Evolutionary conservation across 2,113 vertebrate species (phyloP).

Genomic region (Excalfactoria chinensis): DNA sequence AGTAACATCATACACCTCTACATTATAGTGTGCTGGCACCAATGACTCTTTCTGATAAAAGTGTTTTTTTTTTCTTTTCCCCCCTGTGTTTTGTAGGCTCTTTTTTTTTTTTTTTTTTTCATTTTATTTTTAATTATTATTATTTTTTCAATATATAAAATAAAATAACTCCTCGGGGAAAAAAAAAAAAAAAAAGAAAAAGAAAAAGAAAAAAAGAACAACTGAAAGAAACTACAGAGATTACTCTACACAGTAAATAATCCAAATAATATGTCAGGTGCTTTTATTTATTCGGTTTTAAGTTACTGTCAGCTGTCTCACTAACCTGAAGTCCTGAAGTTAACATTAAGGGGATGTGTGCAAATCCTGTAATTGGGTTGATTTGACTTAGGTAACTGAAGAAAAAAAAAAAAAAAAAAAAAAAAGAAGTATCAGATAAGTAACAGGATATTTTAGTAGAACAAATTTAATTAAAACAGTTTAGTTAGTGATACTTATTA

Average conservation of each 20-base stretch:
- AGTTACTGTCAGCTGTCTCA: not conserved
- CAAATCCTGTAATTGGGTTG: not conserved
- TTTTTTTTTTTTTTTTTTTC: not conserved
- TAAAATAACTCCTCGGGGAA: too few relatives aligned
- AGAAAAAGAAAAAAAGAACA: too few relatives aligned
- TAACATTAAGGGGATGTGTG: not conserved
- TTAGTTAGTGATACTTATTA: constrained; percentile 33
- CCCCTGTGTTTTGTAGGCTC: not conserved
- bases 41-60: not conserved
- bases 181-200: too few relatives aligned
- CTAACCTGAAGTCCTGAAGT: not conserved
- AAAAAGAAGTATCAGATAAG: not conserved
- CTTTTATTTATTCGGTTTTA: not conserved
- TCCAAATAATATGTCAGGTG: not conserved
- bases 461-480: constrained; percentile 32
- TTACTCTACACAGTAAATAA: constrained; percentile 15
- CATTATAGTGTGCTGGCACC: not conserved
- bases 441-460: not conserved
- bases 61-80: not conserved
- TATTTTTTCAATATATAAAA: too few relatives aligned
- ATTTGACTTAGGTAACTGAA: not conserved
- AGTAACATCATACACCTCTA: not conserved
- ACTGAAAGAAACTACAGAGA: not conserved
- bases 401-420: too few relatives aligned
- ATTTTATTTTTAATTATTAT: not conserved